A percentile compares a stretch with the other conserved stretches of the same genome.
phyloP scores from a whole-genome alignment of 2,888 invertebrate species.

The Kuschelorhynchus macadamiae region DNA sequence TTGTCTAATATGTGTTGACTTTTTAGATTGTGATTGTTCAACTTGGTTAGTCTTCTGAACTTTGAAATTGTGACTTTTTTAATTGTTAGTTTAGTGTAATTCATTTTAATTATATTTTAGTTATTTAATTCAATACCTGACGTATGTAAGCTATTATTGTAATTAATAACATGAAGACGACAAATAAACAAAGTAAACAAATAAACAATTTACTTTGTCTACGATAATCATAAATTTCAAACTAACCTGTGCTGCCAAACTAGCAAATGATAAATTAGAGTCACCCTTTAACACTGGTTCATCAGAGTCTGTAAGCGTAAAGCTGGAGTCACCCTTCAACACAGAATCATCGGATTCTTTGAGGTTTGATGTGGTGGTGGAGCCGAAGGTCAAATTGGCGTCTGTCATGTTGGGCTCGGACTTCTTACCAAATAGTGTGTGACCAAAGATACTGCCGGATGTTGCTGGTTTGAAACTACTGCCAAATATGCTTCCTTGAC shows the following conservation, averaged over 20 bases:
- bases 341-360: conserved; percentile 60
- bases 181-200: no score
- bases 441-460: conserved; percentile 20
- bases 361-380: conserved; percentile 41
- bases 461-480: background rate
- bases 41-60: no score
- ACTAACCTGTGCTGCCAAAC: conserved; percentile 59
- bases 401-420: conserved; percentile 41
- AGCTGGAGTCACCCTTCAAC: conserved; percentile 61
- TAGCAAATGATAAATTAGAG: conserved; percentile 64
- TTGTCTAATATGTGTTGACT: no score
- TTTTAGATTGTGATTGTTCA: no score
- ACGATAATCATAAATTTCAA: background rate
- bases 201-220: no score
- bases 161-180: no score
- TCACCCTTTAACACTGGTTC: conserved; percentile 62
- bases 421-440: conserved; percentile 47
- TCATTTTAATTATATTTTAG: no score
- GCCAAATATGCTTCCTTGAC: conserved; percentile 22
- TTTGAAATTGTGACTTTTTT: no score
- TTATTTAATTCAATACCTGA: no score
- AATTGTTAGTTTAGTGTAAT: no score
- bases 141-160: no score
- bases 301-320: conserved; percentile 60
- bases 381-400: conserved; percentile 48